Conservation (phyloP, 2,113 vertebrate species). For the Sphaerodactylus townsendi region DNA sequence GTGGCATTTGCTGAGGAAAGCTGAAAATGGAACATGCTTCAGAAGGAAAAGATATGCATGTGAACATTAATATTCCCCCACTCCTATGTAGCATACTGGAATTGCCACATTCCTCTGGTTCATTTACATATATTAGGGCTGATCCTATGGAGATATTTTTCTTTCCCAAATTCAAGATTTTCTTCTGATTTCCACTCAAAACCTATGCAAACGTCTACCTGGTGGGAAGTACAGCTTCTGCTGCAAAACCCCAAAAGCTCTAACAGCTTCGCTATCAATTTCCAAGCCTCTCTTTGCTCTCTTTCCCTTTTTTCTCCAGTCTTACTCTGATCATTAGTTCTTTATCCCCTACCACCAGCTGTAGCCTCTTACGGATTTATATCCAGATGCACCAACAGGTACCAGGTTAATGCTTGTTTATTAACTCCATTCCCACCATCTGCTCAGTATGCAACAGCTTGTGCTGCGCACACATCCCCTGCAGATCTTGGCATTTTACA, state of each 20-base stretch:
- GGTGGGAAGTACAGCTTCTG: not conserved
- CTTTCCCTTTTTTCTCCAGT: not conserved
- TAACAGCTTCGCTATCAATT: not conserved
- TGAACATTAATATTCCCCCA: too few relatives aligned
- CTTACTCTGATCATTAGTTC: not conserved
- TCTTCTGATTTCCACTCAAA: too few relatives aligned
- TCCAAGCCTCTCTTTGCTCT: not conserved
- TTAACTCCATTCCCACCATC: conserved; percentile 3
- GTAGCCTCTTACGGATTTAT: not conserved
- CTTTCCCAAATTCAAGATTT: too few relatives aligned
- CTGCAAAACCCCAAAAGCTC: not conserved
- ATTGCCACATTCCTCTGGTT: too few relatives aligned
- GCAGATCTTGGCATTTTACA: not conserved
- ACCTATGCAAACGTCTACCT: not conserved
- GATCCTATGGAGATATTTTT: too few relatives aligned
- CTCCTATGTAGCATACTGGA: too few relatives aligned
- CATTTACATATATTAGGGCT: too few relatives aligned
- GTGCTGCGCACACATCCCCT: not conserved
- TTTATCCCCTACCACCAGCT: not conserved
- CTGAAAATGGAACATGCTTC: too few relatives aligned
- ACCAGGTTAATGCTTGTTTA: conserved; percentile 14
- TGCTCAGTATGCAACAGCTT: conserved; percentile 8
- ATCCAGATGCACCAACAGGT: not conserved
- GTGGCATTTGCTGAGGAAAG: too few relatives aligned
- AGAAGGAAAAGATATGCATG: too few relatives aligned